Conservation (phyloP, 2,888 invertebrate genomes). For the Lissocephala sabroskyi region DNA sequence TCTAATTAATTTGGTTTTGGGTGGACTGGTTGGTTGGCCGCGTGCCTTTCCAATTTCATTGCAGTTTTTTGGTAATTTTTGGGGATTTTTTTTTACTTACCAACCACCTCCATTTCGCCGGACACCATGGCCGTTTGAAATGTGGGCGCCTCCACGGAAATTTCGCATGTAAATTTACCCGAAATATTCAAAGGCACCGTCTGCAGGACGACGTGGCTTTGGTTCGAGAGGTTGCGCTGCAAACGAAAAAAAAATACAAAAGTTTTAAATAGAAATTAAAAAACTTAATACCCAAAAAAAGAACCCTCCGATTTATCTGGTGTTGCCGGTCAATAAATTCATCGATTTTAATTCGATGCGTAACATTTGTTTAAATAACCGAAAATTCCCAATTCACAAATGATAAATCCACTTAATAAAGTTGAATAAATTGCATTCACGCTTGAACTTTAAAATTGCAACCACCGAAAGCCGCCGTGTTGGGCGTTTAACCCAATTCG, state of each 20-base stretch:
- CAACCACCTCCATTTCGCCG: slow-evolving; percentile 72
- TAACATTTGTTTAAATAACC: too few species aligned
- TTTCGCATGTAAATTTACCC: slow-evolving; percentile 73
- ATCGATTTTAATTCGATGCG: too few species aligned
- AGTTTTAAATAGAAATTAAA: too few species aligned
- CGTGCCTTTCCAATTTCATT: slow-evolving; percentile 5
- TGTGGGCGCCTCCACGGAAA: slow-evolving; percentile 72
- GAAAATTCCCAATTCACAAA: not conserved
- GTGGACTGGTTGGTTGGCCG: slow-evolving; percentile 7
- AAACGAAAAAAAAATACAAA: too few species aligned
- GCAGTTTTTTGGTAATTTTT: slow-evolving; percentile 9
- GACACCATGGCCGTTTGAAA: slow-evolving; percentile 72
- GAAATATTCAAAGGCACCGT: slow-evolving; percentile 72
- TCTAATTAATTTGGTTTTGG: slow-evolving; percentile 68
- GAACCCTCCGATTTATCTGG: too few species aligned
- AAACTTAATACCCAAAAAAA: slow-evolving; percentile 11
- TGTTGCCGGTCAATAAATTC: too few species aligned
- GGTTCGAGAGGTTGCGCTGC: slow-evolving; percentile 72
- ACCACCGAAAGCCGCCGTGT: slow-evolving; percentile 20
- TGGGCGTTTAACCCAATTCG: slow-evolving; percentile 36
- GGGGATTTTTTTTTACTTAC: slow-evolving; percentile 54
- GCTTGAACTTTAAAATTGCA: slow-evolving; percentile 28
- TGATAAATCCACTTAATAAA: slow-evolving; percentile 42
- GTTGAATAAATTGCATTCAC: slow-evolving; percentile 55
- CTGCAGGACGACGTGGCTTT: slow-evolving; percentile 72